Conservation (phyloP, 2,797 vertebrate species). For the Hydrolagus colliei region DNA sequence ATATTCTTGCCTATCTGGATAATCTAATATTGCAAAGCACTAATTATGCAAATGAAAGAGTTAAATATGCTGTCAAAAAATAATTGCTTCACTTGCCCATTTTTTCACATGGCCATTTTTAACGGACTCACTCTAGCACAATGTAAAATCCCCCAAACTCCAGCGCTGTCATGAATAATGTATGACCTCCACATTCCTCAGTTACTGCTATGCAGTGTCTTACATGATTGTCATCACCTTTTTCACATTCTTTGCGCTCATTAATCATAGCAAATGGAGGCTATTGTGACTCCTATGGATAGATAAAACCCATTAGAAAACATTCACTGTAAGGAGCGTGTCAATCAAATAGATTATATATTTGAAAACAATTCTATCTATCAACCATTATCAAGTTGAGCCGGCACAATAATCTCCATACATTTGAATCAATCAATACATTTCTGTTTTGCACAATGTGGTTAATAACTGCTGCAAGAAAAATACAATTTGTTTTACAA, state of each 20-base stretch:
- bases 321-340: neutral
- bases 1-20: neutral
- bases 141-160: neutral
- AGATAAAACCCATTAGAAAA: neutral
- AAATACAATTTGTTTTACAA: neutral
- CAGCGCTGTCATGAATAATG: neutral
- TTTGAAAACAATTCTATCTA: slow-evolving; percentile 2
- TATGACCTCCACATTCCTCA: neutral
- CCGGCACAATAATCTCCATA: neutral
- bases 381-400: slow-evolving; percentile 6
- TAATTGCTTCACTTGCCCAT: neutral
- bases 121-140: neutral
- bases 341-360: slow-evolving; percentile 9
- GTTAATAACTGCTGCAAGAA: neutral
- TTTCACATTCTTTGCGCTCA: neutral
- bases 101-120: neutral
- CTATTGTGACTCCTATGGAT: neutral
- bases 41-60: neutral
- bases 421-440: neutral
- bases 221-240: slow-evolving; percentile 16
- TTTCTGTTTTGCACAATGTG: neutral
- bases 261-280: slow-evolving; percentile 1
- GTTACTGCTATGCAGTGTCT: neutral
- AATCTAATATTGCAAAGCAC: neutral
- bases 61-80: neutral